Evolutionary conservation across 2,113 vertebrate genomes (phyloP).

Genomic region (Pedetes capensis): DNA sequence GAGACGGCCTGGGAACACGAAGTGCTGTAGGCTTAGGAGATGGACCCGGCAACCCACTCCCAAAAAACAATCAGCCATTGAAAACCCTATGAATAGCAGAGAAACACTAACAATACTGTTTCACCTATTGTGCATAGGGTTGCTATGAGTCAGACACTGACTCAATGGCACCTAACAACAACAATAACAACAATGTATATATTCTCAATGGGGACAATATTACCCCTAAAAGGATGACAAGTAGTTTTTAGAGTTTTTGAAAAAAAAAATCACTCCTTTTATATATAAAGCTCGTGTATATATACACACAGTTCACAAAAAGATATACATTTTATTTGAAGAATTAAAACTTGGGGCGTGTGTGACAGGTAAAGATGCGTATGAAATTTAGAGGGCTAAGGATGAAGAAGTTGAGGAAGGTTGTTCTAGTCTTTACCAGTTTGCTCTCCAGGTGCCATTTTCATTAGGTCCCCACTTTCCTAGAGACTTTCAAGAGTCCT

Average conservation of each 20-base stretch:
- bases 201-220: background rate
- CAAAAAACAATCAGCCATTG: no score
- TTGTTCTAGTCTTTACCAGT: no score
- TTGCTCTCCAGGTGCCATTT: background rate
- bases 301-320: background rate
- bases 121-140: no score
- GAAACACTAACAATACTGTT: no score
- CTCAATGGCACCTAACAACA: no score
- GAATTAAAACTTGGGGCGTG: background rate
- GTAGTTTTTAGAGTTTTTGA: background rate
- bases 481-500: background rate
- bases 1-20: no score
- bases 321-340: background rate
- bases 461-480: background rate
- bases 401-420: background rate
- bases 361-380: no score
- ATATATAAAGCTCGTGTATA: background rate
- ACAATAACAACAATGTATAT: background rate
- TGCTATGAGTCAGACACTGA: no score
- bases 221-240: background rate
- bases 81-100: no score
- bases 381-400: background rate
- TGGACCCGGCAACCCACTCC: no score
- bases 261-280: background rate
- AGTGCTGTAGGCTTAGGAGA: no score